phyloP scores from a whole-genome alignment of 2,113 vertebrate species.

The Esox niger region DNA sequence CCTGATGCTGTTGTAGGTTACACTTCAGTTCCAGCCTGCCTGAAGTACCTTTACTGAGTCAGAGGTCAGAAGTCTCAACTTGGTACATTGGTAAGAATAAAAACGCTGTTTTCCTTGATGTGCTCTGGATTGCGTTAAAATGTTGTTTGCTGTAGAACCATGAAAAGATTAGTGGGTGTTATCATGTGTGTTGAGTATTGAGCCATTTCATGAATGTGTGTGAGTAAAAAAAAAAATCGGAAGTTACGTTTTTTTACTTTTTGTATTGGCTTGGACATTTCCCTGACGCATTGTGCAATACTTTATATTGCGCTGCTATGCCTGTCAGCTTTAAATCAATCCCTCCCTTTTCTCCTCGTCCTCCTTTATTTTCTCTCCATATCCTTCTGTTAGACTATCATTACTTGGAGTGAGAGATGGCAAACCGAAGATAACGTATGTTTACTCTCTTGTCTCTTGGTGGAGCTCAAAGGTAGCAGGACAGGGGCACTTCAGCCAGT shows the following conservation, averaged over 20 bases:
- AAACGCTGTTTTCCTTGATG: background rate
- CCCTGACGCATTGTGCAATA: background rate
- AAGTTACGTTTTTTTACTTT: background rate
- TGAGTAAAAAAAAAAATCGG: background rate
- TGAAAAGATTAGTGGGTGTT: background rate
- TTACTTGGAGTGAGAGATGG: constrained; percentile 15
- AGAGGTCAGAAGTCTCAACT: background rate
- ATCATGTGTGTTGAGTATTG: background rate
- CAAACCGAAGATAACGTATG: constrained; percentile 14
- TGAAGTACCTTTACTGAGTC: background rate
- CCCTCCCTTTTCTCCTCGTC: background rate
- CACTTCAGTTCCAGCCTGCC: background rate
- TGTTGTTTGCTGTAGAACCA: background rate
- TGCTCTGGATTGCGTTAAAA: background rate
- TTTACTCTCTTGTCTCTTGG: constrained; percentile 28
- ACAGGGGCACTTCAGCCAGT: constrained; percentile 1
- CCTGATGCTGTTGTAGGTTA: no score
- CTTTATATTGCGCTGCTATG: background rate
- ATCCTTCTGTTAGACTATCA: constrained; percentile 23
- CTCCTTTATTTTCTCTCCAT: constrained; percentile 16
- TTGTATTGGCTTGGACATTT: background rate
- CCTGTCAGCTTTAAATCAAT: constrained; percentile 1
- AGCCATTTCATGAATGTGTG: background rate
- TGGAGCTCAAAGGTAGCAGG: constrained; percentile 36
- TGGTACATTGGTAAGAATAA: background rate